Base-by-base conservation (phyloP, 1,140 invertebrate genomes). In the Phymastichus coffea region DNA sequence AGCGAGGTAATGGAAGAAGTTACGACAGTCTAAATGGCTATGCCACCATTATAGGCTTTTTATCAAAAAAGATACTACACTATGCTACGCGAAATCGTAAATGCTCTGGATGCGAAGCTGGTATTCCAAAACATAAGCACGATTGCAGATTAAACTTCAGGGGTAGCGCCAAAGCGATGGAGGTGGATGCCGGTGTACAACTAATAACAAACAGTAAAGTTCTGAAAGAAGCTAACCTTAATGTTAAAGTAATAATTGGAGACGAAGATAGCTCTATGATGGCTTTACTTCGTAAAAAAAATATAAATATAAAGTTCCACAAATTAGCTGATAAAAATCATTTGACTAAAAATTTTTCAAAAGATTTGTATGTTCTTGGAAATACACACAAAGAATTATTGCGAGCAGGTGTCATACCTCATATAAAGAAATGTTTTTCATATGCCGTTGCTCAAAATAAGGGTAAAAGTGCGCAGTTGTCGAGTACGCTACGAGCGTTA, bases 381-480 rank as follows among this genome's bases (percentile, higher is more conserved):
- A 41, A 41, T 19, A 20, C 8, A 8, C 22, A 8, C 12, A 51
- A 51, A 20, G 15, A 51, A 7, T 35, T 51, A 51, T 20, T 20
- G 8, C 10, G 12, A 28, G 12, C n/a, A 51, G 47, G 47, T 2
- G 47, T 30, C 12, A 35, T 51, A 14, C 1, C 1, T 6, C 47
- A 37, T 12, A 14, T 51, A 35, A 51, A 51, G 35, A 51, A 51
- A 22, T 37, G 30, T 22, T 51, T 51, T 20, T 20, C 47, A 14
- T 52, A 52, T 52, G 48, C 48, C 4, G 19, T 52, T 2, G 33
- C 33, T 14, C 48, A 52, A 52, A 52, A 52, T 25, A 38, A 22
- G 4, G 48, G 48, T 2, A 14, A 52, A 2, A 52, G 30, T 15
- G 23, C 10, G 25, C 1, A 37, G 4, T 12, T 52, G 2, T 15